Evolutionary conservation across 2,113 vertebrate genomes (phyloP), one percentile per base, ranked within the genome.

Genomic region (Struthio camelus): DNA sequence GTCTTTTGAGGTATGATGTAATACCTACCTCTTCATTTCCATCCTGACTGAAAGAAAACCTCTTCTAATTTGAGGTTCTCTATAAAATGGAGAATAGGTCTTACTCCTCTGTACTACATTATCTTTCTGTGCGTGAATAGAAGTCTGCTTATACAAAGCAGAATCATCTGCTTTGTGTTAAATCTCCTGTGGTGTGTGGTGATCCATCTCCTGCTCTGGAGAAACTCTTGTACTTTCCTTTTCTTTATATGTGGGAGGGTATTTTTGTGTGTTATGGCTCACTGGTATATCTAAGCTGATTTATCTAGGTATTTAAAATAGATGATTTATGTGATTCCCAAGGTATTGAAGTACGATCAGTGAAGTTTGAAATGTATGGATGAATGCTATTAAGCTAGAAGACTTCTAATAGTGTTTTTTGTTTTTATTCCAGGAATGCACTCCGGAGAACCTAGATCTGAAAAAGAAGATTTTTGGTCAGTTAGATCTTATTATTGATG

Each of bases 381-480:
- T 78, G 84, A 54, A 54, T 51, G 48, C 14, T 79, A 24, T 8
- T 96, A 53, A 96, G 75, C 30, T 76, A 48, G 23, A 80, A 64
- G 42, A 51, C 32, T 70, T 83, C n/a, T 94, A 80, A 78, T 85
- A 28, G 11, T 85, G 13, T 17, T 34, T n/a, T 79, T 79, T 85
- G 5, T 34, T 90, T 97, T 92, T 95, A 79, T 95, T 97, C 44
- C 89, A 99, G 99, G 99, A 99, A 94, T 99, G 99, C 94, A 98
- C 98, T 36, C 99, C 99, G 4, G 99, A 99, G 95, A 98, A 99
- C 73, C 97, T 99, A 25, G 98, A 98, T 30, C 97, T 99, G 93
- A 99, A 99, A 96, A 98, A 98, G 97, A 98, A 96, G 89, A 96
- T 99, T 90, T 99, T 99, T 6, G n/a, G 97, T 87, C 98, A 98